Conservation (phyloP, 2,797 vertebrate species). For the Anomalospiza imberbis region DNA sequence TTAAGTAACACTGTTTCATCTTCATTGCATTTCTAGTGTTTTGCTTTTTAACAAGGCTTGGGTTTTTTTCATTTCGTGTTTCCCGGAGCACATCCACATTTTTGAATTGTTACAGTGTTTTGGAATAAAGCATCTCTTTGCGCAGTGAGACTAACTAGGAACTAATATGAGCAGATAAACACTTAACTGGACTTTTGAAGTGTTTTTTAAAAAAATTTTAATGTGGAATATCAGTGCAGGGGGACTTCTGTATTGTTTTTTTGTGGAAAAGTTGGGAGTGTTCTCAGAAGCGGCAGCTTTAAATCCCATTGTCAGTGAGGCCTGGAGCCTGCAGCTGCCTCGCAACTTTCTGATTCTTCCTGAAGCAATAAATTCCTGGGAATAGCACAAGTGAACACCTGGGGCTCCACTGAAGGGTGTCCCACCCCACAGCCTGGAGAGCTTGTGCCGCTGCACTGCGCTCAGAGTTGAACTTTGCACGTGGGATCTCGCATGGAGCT, state of each 20-base stretch:
- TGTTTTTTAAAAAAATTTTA: not conserved
- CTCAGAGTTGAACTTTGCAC: not conserved
- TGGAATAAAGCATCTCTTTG: not conserved
- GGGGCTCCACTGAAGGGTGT: not conserved
- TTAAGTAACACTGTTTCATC: not conserved
- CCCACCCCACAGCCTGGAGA: not conserved
- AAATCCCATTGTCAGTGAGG: not conserved
- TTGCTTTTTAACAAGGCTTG: not conserved
- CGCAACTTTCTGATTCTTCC: not conserved
- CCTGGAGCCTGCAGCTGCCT: not conserved
- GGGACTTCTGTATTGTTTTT: not conserved
- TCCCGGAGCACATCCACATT: not conserved
- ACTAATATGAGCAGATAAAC: not conserved
- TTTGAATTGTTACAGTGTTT: not conserved
- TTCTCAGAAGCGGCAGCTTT: not conserved
- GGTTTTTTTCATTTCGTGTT: accelerated
- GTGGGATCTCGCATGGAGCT: not conserved
- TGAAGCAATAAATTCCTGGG: constrained; percentile 1
- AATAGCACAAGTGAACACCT: not conserved
- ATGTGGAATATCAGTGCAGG: not conserved
- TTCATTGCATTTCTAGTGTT: not conserved
- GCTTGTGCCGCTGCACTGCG: not conserved
- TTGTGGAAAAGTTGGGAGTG: not conserved
- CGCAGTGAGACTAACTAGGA: not conserved
- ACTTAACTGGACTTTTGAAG: not conserved